phyloP scores from a whole-genome alignment of 2,888 invertebrate genomes.

The Drepanosiphum platanoidis region DNA sequence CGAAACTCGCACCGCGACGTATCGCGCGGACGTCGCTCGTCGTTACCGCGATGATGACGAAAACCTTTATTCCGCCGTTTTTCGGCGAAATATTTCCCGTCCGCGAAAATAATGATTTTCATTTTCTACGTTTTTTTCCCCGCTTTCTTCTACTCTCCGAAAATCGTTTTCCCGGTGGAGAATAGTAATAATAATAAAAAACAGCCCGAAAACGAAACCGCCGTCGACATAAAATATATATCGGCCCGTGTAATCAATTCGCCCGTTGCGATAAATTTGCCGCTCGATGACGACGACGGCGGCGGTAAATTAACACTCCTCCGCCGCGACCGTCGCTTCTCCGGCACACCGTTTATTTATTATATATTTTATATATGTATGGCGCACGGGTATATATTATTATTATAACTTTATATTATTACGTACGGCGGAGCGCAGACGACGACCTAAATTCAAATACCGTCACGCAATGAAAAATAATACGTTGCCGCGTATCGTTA shows the following conservation, averaged over 20 bases:
- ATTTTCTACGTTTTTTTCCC: not conserved
- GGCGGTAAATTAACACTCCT: constrained; percentile 26
- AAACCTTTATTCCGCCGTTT: constrained; percentile 25
- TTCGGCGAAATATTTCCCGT: constrained; percentile 3
- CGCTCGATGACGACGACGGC: not conserved
- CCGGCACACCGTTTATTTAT: not conserved
- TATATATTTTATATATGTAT: no score
- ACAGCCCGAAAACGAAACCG: not conserved
- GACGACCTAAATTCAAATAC: no score
- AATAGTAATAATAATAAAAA: no score
- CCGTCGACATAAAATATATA: constrained; percentile 29
- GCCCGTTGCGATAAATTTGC: constrained; percentile 53
- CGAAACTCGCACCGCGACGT: not conserved
- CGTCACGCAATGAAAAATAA: no score
- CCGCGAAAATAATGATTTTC: constrained; percentile 10
- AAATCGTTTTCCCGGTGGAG: not conserved
- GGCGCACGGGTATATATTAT: no score
- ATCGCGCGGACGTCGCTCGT: not conserved
- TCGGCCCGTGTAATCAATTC: constrained; percentile 40
- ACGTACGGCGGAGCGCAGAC: no score
- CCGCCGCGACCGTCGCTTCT: not conserved
- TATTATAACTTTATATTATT: not conserved
- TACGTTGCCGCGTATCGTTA: no score
- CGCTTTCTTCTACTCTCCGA: not conserved
- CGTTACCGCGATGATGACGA: not conserved